Conservation (phyloP, 2,888 invertebrate species). For the Taphrorychus bicolor region DNA sequence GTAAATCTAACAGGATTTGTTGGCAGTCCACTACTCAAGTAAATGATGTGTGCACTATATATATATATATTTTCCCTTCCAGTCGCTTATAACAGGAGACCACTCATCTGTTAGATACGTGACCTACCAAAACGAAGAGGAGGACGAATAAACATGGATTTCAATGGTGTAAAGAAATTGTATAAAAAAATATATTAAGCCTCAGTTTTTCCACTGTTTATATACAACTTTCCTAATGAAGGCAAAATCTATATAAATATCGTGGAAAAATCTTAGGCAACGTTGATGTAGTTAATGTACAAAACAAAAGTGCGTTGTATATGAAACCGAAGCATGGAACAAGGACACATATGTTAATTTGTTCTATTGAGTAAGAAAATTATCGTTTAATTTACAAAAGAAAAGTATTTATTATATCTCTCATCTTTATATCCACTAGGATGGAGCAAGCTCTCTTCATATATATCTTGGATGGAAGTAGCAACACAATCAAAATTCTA, state of each 20-base stretch:
- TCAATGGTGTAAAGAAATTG: conserved; percentile 38
- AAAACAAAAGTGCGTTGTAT: conserved; percentile 25
- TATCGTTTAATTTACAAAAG: conserved; percentile 13
- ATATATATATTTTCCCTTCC: conserved; percentile 43
- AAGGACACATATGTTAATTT: conserved; percentile 26
- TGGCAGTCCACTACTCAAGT: background rate
- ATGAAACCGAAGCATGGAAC: conserved; percentile 22
- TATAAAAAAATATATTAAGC: conserved; percentile 23
- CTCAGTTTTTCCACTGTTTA: background rate
- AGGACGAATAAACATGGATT: conserved; percentile 65
- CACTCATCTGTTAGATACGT: conserved; percentile 94
- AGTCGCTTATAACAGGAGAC: conserved; percentile 90
- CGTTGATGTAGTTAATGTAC: conserved; percentile 21
- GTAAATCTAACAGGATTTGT: background rate
- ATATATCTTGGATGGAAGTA: conserved; percentile 35
- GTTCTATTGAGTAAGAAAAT: background rate
- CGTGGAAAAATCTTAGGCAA: background rate
- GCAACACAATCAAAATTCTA: conserved; percentile 36
- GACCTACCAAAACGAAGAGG: conserved; percentile 93
- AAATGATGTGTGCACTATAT: too few relatives aligned
- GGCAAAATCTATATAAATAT: too few relatives aligned
- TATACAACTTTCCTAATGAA: conserved; percentile 1
- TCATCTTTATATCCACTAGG: conserved; percentile 22
- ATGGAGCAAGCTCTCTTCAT: conserved; percentile 40
- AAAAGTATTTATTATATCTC: conserved; percentile 30